Percentiles rank a stretch among this genome's conserved stretches.
phyloP scores from a whole-genome alignment of 30 jellyfish, hydroid and myxozoan genomes.

The Cassiopea andromeda region DNA sequence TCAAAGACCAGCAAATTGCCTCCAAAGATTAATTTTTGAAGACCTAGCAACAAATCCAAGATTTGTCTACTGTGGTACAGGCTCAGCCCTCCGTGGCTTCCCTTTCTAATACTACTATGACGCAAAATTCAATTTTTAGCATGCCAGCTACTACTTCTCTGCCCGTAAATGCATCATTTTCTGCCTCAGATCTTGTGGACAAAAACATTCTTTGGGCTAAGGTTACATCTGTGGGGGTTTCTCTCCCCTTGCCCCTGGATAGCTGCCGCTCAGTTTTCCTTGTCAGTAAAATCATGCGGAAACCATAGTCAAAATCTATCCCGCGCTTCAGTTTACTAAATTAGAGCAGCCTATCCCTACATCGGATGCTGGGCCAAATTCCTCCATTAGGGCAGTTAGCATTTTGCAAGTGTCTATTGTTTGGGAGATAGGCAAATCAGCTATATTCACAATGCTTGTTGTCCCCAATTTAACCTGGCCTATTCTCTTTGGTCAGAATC shows the following conservation, averaged over 20 bases:
- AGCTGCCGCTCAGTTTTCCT: slow-evolving; percentile 39
- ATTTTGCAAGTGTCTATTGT: slow-evolving; percentile 40
- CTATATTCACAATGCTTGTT: no score
- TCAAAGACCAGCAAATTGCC: background rate
- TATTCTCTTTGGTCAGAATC: slow-evolving; percentile 61
- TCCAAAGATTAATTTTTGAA: background rate
- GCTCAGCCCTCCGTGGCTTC: background rate
- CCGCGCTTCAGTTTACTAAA: no score
- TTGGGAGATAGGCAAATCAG: slow-evolving; percentile 10
- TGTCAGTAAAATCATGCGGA: slow-evolving; percentile 56
- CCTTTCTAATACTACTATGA: background rate
- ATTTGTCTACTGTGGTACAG: background rate
- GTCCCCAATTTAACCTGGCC: no score
- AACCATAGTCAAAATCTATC: no score
- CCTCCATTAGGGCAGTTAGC: background rate
- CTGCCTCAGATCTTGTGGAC: no score
- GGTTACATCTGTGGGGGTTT: slow-evolving; percentile 45
- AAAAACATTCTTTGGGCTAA: no score
- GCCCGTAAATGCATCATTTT: no score
- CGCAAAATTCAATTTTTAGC: no score
- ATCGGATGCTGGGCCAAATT: slow-evolving; percentile 32
- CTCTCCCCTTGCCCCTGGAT: no score
- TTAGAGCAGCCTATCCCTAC: slow-evolving; percentile 53
- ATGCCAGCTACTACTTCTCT: slow-evolving; percentile 45
- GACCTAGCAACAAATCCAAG: no score